phyloP scores from a whole-genome alignment of 2,113 vertebrate species.

The Monarcha castaneiventris region DNA sequence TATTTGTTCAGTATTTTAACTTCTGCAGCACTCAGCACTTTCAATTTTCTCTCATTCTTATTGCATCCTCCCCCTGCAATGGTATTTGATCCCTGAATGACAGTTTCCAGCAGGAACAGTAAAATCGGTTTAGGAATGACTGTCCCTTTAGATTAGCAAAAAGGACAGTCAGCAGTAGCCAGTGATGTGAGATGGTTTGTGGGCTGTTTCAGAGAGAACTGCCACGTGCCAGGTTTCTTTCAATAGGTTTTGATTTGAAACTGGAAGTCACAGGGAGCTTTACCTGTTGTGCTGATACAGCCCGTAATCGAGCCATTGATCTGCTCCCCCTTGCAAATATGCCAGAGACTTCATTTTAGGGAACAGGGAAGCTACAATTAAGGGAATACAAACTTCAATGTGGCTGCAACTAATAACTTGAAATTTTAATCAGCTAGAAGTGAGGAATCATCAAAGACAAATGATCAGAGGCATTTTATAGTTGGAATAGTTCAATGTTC shows the following conservation, averaged over 20 bases:
- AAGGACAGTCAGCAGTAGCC: neutral
- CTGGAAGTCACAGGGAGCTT: neutral
- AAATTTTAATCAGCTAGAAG: neutral
- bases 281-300: neutral
- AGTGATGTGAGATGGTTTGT: neutral
- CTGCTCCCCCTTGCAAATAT: neutral
- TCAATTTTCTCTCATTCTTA: slow-evolving; percentile 6
- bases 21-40: slow-evolving; percentile 38
- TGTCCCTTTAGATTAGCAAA: neutral
- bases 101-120: slow-evolving; percentile 26
- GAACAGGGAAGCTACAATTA: neutral
- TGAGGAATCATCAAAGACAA: neutral
- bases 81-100: neutral
- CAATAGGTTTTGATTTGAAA: neutral
- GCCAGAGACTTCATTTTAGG: neutral
- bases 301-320: neutral
- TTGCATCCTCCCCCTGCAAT: neutral
- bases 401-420: neutral
- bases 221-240: neutral
- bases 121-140: neutral
- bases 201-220: neutral
- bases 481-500: neutral
- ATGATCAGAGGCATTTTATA: neutral
- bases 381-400: neutral
- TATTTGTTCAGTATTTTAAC: slow-evolving; percentile 49